These are phyloP conservation scores for Centropristis striata DNA, from an alignment of 2,113 vertebrate species.

Conservation along the genomic window DNA sequence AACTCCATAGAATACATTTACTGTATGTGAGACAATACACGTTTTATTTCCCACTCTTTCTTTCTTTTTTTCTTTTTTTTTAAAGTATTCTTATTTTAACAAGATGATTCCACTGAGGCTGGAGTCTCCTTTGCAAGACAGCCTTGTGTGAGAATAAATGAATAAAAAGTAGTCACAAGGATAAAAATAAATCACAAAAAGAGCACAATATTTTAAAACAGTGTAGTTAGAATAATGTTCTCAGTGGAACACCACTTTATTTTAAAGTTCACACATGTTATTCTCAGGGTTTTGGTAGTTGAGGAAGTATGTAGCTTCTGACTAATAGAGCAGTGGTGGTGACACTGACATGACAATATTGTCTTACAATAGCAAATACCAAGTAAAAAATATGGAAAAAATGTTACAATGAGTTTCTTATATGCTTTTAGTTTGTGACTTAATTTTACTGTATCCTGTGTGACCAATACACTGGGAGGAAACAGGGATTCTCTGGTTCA, in stretches of 20 bases:
- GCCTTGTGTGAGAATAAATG: conserved; percentile 54
- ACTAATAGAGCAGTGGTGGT: neutral
- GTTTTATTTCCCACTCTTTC: neutral
- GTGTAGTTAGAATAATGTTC: conserved; percentile 12
- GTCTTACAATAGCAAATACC: too few relatives aligned
- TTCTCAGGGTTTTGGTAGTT: neutral
- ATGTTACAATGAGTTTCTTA: too few relatives aligned
- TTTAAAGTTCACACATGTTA: conserved; percentile 1
- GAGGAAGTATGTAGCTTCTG: neutral
- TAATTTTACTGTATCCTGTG: too few relatives aligned
- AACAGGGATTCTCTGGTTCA: neutral
- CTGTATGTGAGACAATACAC: conserved; percentile 9
- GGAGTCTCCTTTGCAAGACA: conserved; percentile 6
- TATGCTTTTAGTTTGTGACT: too few relatives aligned
- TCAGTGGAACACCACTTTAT: conserved; percentile 9
- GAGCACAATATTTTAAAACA: conserved; percentile 16
- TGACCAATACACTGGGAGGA: too few relatives aligned
- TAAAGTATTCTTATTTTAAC: conserved; percentile 30
- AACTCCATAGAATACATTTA: conserved; percentile 5
- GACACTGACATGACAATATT: neutral
- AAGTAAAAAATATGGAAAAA: too few relatives aligned
- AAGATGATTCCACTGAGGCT: conserved; percentile 43
- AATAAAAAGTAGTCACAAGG: conserved; percentile 52
- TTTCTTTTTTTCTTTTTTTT: neutral
- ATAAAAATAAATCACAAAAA: conserved; percentile 41